These are phyloP conservation scores for Paracanthobrama guichenoti DNA, from an alignment of 2,113 vertebrate genomes.

Conservation along the genomic window DNA sequence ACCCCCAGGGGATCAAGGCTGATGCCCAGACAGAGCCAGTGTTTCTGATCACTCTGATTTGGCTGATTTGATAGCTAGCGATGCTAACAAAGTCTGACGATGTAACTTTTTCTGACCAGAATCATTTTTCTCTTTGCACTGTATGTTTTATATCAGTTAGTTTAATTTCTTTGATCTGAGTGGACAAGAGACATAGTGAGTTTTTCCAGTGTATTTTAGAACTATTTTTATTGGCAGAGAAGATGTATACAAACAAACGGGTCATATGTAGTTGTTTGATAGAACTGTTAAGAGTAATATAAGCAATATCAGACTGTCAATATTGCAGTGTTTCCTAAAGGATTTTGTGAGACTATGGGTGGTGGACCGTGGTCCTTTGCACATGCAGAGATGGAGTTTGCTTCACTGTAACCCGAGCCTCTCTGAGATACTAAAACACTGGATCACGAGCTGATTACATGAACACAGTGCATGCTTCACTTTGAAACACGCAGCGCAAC, in stretches of 20 bases:
- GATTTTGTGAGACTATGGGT: no score
- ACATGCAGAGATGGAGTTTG: no score
- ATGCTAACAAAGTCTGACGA: background rate
- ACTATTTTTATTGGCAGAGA: background rate
- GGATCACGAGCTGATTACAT: no score
- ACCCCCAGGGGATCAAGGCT: background rate
- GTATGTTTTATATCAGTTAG: background rate
- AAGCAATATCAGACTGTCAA: background rate
- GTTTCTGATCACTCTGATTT: background rate
- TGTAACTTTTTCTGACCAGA: background rate
- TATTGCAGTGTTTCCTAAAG: no score
- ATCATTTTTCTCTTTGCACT: background rate
- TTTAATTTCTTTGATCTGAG: no score
- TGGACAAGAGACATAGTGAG: background rate
- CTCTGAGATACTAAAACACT: no score
- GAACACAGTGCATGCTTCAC: no score
- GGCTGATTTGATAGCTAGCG: no score
- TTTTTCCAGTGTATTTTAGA: background rate
- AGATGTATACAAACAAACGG: background rate
- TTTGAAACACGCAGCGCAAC: no score
- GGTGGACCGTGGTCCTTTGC: no score
- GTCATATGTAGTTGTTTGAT: background rate
- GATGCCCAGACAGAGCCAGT: background rate
- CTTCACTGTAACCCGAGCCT: no score
- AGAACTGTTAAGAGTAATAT: background rate